Conservation (phyloP, 2,113 vertebrate species). For the Dendrocopos noguchii region DNA sequence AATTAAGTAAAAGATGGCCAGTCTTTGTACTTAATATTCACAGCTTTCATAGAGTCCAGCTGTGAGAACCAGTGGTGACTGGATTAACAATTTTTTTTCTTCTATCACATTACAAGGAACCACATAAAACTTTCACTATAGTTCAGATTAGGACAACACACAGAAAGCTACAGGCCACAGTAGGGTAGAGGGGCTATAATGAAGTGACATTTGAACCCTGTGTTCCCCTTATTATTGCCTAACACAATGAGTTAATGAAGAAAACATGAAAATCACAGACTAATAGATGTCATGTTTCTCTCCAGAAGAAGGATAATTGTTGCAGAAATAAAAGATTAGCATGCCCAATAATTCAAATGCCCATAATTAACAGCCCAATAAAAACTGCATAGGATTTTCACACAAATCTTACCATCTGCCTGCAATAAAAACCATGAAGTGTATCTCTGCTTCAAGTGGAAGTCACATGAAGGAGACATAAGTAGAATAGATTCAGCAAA, state of each 20-base stretch:
- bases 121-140: neutral
- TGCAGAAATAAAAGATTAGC: conserved; percentile 31
- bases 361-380: conserved; percentile 32
- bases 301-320: neutral
- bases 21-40: neutral
- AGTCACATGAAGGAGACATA: conserved; percentile 22
- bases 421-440: conserved; percentile 33
- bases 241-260: neutral
- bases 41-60: neutral
- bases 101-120: neutral
- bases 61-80: neutral
- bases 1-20: conserved; percentile 29
- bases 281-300: neutral
- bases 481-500: conserved; percentile 27
- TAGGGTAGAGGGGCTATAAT: neutral
- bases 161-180: neutral
- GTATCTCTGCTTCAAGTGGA: conserved; percentile 43
- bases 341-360: conserved; percentile 23
- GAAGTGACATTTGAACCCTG: neutral
- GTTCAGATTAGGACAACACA: neutral
- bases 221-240: neutral
- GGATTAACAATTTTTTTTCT: neutral
- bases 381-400: conserved; percentile 19
- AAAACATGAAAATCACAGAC: conserved; percentile 6
- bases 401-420: conserved; percentile 36